Base-by-base conservation (phyloP, 2,797 vertebrate species). In the Coccyzus lansbergi region DNA sequence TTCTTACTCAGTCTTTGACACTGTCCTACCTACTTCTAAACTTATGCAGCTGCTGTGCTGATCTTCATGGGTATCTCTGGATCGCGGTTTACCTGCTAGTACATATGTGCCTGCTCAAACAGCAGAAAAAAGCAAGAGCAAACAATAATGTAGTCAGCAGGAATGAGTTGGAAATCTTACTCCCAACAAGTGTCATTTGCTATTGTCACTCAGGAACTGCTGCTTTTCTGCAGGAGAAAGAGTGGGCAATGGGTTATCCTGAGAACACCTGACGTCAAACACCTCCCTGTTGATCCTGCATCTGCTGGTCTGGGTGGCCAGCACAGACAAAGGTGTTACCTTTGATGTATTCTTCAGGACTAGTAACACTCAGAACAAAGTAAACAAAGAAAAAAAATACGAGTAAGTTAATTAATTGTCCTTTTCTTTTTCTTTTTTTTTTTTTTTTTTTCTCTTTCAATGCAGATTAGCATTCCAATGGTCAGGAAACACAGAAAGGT, bases 261-360 rank as follows among this genome's bases (percentile, higher is more conserved):
- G 60, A 33, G 38, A 48, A 65, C 56, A 76, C 25, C 33, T 67
- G 56, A 17, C 56, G 68, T 29, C 48, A 70, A 67, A 59, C 36
- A 38, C 33, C 20, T 81, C 36, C 28, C 14, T 70, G 20, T 29
- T 42, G 29, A 12, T 60, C 15, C 33, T 44, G 10, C 2, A 1
- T 16, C 42, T 48, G 33, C 25, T 48, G 75, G 21, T n/a, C 56
- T 38, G 55, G 13, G 46, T 6, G 25, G 25, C 25, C 71, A 88
- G 40, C 36, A 36, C 0, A 3, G 28, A 31, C 22, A 62, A 24
- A 44, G 9, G 7, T n/a, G 6, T 9, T 12, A 25, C 2, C 8
- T 68, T 60, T 40, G 7, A 20, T 3, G 24, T 19, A 36, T 25
- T 52, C 8, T 60, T 86, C 72, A 33, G 51, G 34, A n/a, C 21